Conservation (phyloP, 1,140 invertebrate species). For the Saccostrea echinata region DNA sequence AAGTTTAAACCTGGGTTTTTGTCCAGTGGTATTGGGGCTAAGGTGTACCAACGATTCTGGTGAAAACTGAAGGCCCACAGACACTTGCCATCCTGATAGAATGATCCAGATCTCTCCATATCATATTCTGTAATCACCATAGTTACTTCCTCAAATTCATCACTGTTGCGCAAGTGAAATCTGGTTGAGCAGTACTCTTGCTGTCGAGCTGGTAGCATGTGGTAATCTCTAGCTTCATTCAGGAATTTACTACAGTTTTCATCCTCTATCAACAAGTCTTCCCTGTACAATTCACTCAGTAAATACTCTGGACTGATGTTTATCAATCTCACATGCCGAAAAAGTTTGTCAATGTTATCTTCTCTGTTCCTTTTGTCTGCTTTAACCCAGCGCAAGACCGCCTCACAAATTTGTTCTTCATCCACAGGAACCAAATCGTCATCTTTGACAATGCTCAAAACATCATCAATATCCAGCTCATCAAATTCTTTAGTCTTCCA, state of each 20-base stretch:
- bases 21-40: slow-evolving; percentile 63
- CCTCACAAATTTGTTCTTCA: slow-evolving; percentile 67
- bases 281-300: slow-evolving; percentile 45
- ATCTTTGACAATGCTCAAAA: slow-evolving; percentile 61
- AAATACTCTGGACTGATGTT: slow-evolving; percentile 60
- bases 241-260: slow-evolving; percentile 55
- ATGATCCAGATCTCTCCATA: slow-evolving; percentile 60
- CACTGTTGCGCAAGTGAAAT: slow-evolving; percentile 61
- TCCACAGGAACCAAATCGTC: slow-evolving; percentile 64
- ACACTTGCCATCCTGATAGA: slow-evolving; percentile 65
- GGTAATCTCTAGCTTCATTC: slow-evolving; percentile 66
- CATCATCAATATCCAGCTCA: slow-evolving; percentile 57
- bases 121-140: slow-evolving; percentile 63
- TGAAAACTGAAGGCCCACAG: slow-evolving; percentile 63
- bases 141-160: slow-evolving; percentile 66
- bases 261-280: slow-evolving; percentile 40
- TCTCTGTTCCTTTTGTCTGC: slow-evolving; percentile 50
- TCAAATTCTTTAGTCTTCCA: slow-evolving; percentile 57
- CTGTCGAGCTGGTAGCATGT: slow-evolving; percentile 66
- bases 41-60: slow-evolving; percentile 64
- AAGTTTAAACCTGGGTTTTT: slow-evolving; percentile 61
- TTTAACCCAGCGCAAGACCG: slow-evolving; percentile 61
- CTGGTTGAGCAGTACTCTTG: slow-evolving; percentile 63
- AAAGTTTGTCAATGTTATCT: slow-evolving; percentile 53
- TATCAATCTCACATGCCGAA: slow-evolving; percentile 61